Evolutionary conservation across 2,797 vertebrate genomes (phyloP), one percentile per base, ranked within the genome.

Genomic region (Anguilla megastoma): DNA sequence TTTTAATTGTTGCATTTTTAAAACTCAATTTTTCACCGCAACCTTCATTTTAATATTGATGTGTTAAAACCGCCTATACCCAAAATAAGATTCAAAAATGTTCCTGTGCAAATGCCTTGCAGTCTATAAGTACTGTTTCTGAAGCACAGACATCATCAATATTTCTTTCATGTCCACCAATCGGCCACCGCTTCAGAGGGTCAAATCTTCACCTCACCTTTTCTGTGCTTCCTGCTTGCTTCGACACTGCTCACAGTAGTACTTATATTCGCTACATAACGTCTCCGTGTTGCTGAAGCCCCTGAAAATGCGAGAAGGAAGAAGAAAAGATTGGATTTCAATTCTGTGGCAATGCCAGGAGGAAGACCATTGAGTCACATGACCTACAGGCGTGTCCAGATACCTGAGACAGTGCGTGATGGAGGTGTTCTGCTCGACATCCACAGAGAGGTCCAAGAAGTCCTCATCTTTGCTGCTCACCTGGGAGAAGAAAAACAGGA

Each of bases 391-490:
- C 18, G 60, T 69, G 58, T 87, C n/a, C 27, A 0, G 89, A 92
- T 94, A 97, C 97, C 97, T 97, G 91, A 98, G 96, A 92, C 98
- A 98, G 94, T 98, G 97, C 0, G 97, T 98, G 94, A 98, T 98
- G 84, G 97, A 98, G 50, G 97, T 98, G 94, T 98, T 98, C 96
- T 98, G 97, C 95, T 98, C 97, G 93, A 98, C 97, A 36, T 98
- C 97, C 91, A 98, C 97, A 0, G 98, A 98, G 16, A 98, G 96
- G 90, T 98, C 97, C 92, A 98, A 95, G 93, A 98, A 98, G 94
- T 98, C 98, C 92, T 98, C 97, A 85, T 98, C 98, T 96, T 98
- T 98, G 92, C 97, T 98, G 96, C 97, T 98, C 93, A 98, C 97
- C 98, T 97, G 90, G 91, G 33, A 41, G 30, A 36, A 8, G 89